A percentile compares a stretch with the other conserved stretches of the same genome.
phyloP scores from a whole-genome alignment of 2,113 vertebrate genomes.

The Heterochromis multidens region DNA sequence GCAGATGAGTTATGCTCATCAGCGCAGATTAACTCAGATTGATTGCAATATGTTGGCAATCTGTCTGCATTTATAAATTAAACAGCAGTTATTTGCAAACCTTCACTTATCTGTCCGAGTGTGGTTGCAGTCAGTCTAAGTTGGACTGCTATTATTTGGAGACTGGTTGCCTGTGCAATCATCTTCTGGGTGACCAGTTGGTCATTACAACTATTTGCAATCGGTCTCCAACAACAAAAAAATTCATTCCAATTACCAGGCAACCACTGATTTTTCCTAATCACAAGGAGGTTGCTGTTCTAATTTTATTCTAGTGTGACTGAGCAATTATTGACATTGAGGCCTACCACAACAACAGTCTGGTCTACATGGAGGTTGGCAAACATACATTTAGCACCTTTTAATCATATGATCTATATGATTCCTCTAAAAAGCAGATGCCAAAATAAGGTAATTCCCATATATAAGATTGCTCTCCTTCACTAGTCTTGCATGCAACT shows the following conservation, averaged over 20 bases:
- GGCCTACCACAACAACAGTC: no score
- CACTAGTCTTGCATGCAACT: background rate
- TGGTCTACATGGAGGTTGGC: background rate
- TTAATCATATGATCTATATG: no score
- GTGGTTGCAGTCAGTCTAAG: background rate
- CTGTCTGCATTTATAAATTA: background rate
- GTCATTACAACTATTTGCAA: no score
- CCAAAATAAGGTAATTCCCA: background rate
- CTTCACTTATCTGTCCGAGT: background rate
- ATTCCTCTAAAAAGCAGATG: background rate
- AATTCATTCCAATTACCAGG: no score
- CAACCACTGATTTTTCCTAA: no score
- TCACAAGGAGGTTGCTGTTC: no score
- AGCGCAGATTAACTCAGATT: background rate
- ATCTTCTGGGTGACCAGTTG: no score
- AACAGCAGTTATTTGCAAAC: no score
- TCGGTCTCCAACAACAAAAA: no score
- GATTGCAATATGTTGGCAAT: background rate
- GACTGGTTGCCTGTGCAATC: background rate
- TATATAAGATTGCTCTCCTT: background rate
- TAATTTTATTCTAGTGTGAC: no score
- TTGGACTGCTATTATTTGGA: fast-evolving
- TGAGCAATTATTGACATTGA: no score
- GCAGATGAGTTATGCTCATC: background rate
- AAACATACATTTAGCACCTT: background rate